Evolutionary conservation across 1,140 invertebrate genomes (phyloP), one percentile per base, ranked within the genome.

Genomic region (Drosophila setifemur): DNA sequence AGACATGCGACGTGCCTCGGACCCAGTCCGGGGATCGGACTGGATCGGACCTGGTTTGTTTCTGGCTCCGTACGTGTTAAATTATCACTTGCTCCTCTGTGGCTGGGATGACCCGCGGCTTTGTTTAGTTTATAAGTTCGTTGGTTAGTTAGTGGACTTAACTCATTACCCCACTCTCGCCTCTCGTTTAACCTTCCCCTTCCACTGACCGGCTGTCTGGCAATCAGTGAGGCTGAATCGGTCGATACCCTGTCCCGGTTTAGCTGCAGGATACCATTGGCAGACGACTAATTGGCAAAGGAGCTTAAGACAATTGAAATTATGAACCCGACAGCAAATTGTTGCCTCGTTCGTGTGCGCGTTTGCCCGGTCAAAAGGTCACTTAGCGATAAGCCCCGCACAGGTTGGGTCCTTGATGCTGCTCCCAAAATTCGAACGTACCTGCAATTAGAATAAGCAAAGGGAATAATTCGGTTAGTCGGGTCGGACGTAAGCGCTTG

Each of bases 271-370:
- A 31, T n/a, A n/a, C n/a, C 60, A 47, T 50, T 45, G 19, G 11
- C 49, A 7, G 11, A 26, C 26, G 60, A 58, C 81, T 79, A 86
- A 85, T 86, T 79, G 75, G 44, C 37, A 75, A 79, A 79, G 64
- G 71, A 67, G 79, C 79, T 85, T 86, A 83, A 79, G 75, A 86
- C 81, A 79, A 86, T 86, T 79, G 70, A 86, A 85, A 71, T 64
- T 78, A 78, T 73, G 71, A 60, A 70, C 79, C 68, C 44, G 33
- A 18, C 35, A 48, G 58, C 57, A 29, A 64, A 48, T 11, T 53
- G 48, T 71, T 60, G 45, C 57, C 42, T 55, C 37, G 43, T 21
- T 40, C 8, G 40, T 49, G 52, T 23, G 49, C 37, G 50, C 8
- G 54, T 35, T 12, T 5, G 12, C 11, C 19, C 45, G 52, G 69